These are phyloP conservation scores for Cacatua alba DNA, from an alignment of 2,113 vertebrate species.

Conservation along the genomic window DNA sequence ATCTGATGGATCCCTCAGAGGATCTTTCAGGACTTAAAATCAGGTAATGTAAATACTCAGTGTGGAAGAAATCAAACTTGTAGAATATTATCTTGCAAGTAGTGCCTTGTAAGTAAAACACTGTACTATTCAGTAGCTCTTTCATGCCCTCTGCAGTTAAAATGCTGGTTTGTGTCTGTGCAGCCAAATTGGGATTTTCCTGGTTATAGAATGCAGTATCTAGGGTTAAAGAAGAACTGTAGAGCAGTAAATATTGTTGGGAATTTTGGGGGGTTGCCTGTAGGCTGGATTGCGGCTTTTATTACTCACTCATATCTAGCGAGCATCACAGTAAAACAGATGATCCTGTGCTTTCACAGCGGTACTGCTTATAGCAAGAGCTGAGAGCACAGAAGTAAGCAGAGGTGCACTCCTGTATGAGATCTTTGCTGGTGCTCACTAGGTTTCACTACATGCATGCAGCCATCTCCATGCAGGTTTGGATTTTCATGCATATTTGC, in stretches of 20 bases:
- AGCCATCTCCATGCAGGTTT: neutral
- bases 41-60: fast-evolving
- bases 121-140: constrained; percentile 36
- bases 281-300: neutral
- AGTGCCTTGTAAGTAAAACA: neutral
- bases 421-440: neutral
- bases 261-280: neutral
- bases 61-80: neutral
- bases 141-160: constrained; percentile 64
- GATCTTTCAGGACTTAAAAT: neutral
- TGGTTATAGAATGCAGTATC: neutral
- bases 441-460: neutral
- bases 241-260: neutral
- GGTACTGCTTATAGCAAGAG: neutral
- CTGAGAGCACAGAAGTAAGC: neutral
- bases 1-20: neutral
- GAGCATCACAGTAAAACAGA: neutral
- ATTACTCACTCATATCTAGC: neutral
- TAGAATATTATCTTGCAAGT: neutral
- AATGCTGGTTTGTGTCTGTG: neutral
- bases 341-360: neutral
- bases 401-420: neutral
- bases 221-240: neutral
- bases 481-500: neutral
- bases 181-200: neutral